phyloP scores from a whole-genome alignment of 2,797 vertebrate genomes.

The Gila robusta region DNA sequence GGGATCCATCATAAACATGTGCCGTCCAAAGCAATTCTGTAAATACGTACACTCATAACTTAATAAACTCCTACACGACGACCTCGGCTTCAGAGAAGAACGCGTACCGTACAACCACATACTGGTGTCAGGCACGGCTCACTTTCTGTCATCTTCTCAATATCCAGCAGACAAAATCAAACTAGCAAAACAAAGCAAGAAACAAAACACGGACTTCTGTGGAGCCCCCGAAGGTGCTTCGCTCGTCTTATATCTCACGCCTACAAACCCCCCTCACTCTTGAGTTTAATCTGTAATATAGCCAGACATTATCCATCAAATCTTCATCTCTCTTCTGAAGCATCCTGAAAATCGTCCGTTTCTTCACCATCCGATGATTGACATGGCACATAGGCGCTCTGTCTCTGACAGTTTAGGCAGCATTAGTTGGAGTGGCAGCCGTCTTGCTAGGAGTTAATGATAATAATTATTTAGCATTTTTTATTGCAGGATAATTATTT shows the following conservation, averaged over 20 bases:
- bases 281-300: conserved; percentile 57
- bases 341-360: conserved; percentile 56
- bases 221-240: conserved; percentile 18
- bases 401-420: conserved; percentile 76
- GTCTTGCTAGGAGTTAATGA: conserved; percentile 87
- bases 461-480: conserved; percentile 85
- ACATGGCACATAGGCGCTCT: conserved; percentile 65
- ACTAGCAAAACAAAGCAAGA: conserved; percentile 30
- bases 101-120: background rate
- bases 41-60: conserved; percentile 37
- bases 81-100: conserved; percentile 18
- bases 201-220: conserved; percentile 26
- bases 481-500: conserved; percentile 87
- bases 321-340: conserved; percentile 58
- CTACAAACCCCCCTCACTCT: conserved; percentile 34
- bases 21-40: conserved; percentile 42
- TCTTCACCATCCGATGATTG: conserved; percentile 60
- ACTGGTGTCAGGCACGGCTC: conserved; percentile 8
- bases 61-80: conserved; percentile 50
- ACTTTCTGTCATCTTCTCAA: conserved; percentile 1
- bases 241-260: background rate
- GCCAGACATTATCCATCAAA: conserved; percentile 59
- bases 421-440: conserved; percentile 83
- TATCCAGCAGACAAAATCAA: conserved; percentile 42
- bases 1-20: conserved; percentile 79